Evolutionary conservation across 2,797 vertebrate genomes (phyloP), one percentile per base, ranked within the genome.

Genomic region (Megaceryle alcyon): DNA sequence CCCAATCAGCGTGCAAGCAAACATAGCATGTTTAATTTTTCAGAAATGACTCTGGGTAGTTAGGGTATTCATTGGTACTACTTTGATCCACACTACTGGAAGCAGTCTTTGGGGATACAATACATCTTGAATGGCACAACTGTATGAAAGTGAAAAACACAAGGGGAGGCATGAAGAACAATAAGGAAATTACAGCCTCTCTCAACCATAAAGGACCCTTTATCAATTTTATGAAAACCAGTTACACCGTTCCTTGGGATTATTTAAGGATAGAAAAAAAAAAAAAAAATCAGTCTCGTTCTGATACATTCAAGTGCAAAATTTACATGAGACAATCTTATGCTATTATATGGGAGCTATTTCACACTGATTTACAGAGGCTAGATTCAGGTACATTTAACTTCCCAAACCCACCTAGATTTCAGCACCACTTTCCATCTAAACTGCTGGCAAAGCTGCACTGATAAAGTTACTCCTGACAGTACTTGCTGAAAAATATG

Each of bases 1-100:
- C 97, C 94, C 96, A 95, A 97, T 97, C 97, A 94, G 95, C 49
- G 86, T 98, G 97, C 98, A 97, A 98, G 98, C 97, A 98, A 98
- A 98, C 97, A 96, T 18, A 94, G 91, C 92, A 87, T 86, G 82
- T 94, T 97, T 97, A 96, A 95, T 97, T 97, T 97, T 88, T 94
- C 96, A 91, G 94, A 94, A 97, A 97, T 79, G 37, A 91, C 96
- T 95, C 91, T 71, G 69, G 92, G 95, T 96, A 88, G 95, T 95
- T 82, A 70, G 91, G 92, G 86, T 87, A 80, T 94, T 94, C 78
- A 53, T 39, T 91, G 86, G 91, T 80, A 90, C 78, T 9, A 48
- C 96, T 97, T 96, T 92, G 96, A 97, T 97, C 92, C 81, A 77
- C 95, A 26, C 94, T 93, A 93, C 95, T 91, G 92, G 92, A 94